Evolutionary conservation across 2,888 invertebrate genomes (phyloP).

Genomic region (Venustoraphidia nigricollis): DNA sequence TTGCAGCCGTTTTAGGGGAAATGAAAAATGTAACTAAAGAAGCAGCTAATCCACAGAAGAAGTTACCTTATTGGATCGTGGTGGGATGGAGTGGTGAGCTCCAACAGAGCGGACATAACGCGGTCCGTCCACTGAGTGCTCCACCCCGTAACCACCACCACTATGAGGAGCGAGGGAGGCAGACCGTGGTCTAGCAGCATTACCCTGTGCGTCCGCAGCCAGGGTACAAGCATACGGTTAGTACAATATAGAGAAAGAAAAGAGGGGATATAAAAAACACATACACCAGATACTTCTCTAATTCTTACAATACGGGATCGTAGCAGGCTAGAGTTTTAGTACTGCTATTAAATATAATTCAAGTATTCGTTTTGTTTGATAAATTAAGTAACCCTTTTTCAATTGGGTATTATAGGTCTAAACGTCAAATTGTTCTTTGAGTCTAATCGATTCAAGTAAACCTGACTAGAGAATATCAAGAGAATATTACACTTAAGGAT

Average conservation of each 20-base stretch:
- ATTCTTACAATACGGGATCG: too few relatives aligned
- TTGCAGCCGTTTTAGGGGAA: background rate
- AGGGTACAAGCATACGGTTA: slow-evolving; percentile 10
- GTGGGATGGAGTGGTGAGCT: slow-evolving; percentile 4
- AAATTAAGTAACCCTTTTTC: too few relatives aligned
- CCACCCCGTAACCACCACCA: slow-evolving; percentile 31
- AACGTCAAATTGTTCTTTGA: too few relatives aligned
- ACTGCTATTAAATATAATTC: too few relatives aligned
- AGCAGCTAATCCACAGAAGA: background rate
- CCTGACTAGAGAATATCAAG: too few relatives aligned
- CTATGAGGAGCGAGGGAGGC: slow-evolving; percentile 18
- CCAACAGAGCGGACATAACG: slow-evolving; percentile 25
- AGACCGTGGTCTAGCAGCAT: slow-evolving; percentile 27
- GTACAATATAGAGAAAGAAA: slow-evolving; percentile 7
- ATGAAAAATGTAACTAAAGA: background rate
- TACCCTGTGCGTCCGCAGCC: slow-evolving; percentile 25
- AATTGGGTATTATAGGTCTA: too few relatives aligned
- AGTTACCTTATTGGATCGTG: slow-evolving; percentile 4
- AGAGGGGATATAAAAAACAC: background rate
- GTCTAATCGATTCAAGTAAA: too few relatives aligned
- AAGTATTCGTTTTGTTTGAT: too few relatives aligned
- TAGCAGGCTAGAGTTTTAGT: too few relatives aligned
- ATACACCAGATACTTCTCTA: too few relatives aligned
- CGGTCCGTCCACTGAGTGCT: slow-evolving; percentile 31
- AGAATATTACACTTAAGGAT: too few relatives aligned